These are phyloP conservation scores for Pachydiplax longipennis DNA, from an alignment of 2,888 invertebrate genomes.

Conservation along the genomic window DNA sequence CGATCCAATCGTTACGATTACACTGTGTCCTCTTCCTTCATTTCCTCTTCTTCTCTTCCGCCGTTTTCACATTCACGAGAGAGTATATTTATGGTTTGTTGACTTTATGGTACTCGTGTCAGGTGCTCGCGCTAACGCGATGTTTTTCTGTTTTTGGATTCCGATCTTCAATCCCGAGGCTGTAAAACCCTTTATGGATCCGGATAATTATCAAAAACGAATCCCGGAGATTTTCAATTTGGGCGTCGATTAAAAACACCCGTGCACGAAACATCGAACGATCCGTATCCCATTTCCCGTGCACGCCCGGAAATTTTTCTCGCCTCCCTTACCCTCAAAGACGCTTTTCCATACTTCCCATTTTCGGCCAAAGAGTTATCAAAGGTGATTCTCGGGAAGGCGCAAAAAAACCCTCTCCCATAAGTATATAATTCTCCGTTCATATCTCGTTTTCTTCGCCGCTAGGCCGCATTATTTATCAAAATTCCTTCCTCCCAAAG, in stretches of 20 bases:
- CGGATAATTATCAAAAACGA: constrained; percentile 2
- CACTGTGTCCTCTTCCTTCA: neutral
- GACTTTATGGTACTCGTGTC: constrained; percentile 24
- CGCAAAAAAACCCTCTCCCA: neutral
- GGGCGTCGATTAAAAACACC: neutral
- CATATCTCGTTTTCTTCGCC: neutral
- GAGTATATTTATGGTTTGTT: constrained; percentile 21
- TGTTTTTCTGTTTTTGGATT: neutral
- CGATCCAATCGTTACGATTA: constrained; percentile 35
- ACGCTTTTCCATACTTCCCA: neutral
- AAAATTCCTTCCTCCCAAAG: neutral
- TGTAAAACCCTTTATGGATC: neutral
- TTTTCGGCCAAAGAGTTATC: neutral
- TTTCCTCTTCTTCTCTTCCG: neutral
- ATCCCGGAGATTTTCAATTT: neutral
- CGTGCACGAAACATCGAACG: neutral
- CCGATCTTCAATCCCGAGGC: neutral
- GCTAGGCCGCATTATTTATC: neutral
- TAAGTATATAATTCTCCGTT: neutral
- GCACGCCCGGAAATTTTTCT: no score
- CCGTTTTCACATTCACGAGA: neutral
- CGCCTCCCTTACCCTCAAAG: no score
- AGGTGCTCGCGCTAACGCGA: neutral
- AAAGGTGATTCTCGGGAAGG: neutral
- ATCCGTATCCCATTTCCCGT: neutral